Percentiles rank a stretch among this genome's conserved stretches.
Evolutionary conservation across 2,888 invertebrate species (phyloP).

Genomic region (Drosophila mimica): DNA sequence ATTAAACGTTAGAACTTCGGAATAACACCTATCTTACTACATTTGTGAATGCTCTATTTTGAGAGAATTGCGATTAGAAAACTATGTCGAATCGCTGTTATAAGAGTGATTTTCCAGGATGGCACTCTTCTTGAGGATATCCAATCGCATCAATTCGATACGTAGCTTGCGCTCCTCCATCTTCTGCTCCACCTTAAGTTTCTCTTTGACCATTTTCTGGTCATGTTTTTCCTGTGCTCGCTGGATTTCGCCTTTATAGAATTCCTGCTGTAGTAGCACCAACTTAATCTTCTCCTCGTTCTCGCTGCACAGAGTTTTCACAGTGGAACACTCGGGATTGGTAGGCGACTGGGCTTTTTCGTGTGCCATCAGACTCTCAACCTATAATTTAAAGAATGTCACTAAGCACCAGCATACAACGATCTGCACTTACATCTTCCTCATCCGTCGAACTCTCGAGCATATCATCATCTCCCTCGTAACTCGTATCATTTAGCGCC

Average conservation of each 20-base stretch:
- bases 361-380: background rate
- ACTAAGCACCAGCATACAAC: background rate
- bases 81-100: background rate
- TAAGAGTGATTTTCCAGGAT: background rate
- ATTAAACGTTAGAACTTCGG: background rate
- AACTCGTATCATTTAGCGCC: background rate
- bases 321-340: background rate
- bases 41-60: background rate
- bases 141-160: constrained; percentile 25
- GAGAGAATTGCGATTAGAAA: background rate
- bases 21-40: background rate
- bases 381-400: background rate
- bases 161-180: constrained; percentile 28
- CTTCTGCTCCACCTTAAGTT: constrained; percentile 33
- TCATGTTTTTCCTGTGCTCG: constrained; percentile 38
- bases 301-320: constrained; percentile 11
- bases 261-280: constrained; percentile 33
- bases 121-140: constrained; percentile 12
- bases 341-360: constrained; percentile 2
- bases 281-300: constrained; percentile 27
- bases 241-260: constrained; percentile 27
- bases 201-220: constrained; percentile 31
- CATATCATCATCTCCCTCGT: constrained; percentile 4
- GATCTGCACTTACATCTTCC: constrained; percentile 10
- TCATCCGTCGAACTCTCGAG: constrained; percentile 14